Base-by-base conservation (phyloP, 2,888 invertebrate genomes). In the Latrodectus hesperus region DNA sequence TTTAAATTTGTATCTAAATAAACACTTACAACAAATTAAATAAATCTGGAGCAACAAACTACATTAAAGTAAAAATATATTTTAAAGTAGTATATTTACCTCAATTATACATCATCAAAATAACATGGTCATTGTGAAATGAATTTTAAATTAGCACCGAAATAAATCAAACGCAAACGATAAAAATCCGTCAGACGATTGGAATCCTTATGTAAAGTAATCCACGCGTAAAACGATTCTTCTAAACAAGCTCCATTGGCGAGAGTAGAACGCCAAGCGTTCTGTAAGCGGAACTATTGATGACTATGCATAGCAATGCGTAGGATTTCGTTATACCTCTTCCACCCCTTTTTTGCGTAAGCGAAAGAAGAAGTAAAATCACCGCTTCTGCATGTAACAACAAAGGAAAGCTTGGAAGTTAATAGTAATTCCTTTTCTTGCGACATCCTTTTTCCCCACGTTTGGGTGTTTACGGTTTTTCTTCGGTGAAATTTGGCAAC, bases 401-500 rank as follows among this genome's bases (percentile, higher is more conserved):
- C 75, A 67, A 60, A 74, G 71, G 17, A 52, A 64, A 68, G 76
- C 53, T n/a, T 52, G 38, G 73, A 71, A 67, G 71, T 76, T 71
- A 49, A 76, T 76, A 38, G 38, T 38, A 76, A 65, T 81, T 81
- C 67, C 75, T 74, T 55, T 14, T 75, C 49, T 74, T 75, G 82
- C 74, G 55, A 75, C 82, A 74, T 55, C 26, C 72, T 72, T 68
- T 53, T 60, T 51, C 52, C 65, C 77, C 77, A 60, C 65, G 53
- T 60, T 65, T 74, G 86, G 86, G 86, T 86, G 86, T 86, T 86
- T 76, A 80, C 86, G 38, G 84, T 60, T 81, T 86, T 85, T 52
- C 70, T 64, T 55, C 55, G 16, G 53, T 22, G 26, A 76, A 76
- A 75, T 65, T 86, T 86, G 86, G 86, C 86, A 84, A 49, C 38